These are phyloP conservation scores for Ostrea denselamellosa DNA, from an alignment of 1,140 invertebrate species.

Conservation along the genomic window DNA sequence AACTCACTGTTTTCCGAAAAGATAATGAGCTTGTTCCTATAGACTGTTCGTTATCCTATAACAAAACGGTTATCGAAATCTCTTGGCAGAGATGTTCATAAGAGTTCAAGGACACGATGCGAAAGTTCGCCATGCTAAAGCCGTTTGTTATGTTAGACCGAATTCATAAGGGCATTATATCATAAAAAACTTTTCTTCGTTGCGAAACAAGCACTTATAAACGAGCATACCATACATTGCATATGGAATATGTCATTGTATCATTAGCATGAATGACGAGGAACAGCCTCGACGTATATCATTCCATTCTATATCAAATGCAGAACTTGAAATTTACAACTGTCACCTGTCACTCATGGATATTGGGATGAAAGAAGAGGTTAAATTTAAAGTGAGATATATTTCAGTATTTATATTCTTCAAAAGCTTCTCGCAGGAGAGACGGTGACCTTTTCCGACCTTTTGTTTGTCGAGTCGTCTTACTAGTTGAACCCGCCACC, in stretches of 20 bases:
- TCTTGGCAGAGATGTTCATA: not conserved
- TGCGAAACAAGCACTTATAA: conserved; percentile 1
- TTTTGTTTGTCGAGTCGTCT: not conserved
- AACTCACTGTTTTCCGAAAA: not conserved
- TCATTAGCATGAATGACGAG: conserved; percentile 28
- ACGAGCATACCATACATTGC: conserved; percentile 1
- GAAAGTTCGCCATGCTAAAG: not conserved
- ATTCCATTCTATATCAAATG: not conserved
- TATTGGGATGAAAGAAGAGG: not conserved
- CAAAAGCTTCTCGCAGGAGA: not conserved
- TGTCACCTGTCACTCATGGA: conserved; percentile 18
- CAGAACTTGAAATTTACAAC: conserved; percentile 22
- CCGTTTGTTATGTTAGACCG: not conserved
- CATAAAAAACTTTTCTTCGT: not conserved
- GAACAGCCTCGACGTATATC: not conserved
- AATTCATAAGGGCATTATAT: conserved; percentile 12
- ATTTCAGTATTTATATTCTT: not conserved
- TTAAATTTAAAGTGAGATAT: not conserved
- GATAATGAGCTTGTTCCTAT: not conserved
- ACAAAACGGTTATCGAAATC: not conserved
- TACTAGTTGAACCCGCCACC: conserved; percentile 22
- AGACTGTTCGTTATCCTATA: not conserved
- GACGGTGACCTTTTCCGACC: not conserved
- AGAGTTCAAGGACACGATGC: not conserved
- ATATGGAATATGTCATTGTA: not conserved